Conservation (phyloP, 1,140 invertebrate species). For the Patella vulgata region DNA sequence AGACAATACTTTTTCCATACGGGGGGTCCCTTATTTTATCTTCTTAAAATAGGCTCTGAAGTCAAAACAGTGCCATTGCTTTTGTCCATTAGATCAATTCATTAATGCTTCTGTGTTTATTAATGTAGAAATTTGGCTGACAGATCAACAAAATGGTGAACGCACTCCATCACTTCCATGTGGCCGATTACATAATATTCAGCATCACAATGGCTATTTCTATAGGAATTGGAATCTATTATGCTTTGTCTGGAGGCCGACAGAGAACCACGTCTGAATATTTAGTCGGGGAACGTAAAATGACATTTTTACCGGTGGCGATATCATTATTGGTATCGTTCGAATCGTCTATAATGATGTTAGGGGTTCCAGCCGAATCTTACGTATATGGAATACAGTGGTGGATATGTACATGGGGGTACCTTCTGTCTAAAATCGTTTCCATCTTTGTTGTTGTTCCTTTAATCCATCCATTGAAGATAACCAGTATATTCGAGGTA, state of each 20-base stretch:
- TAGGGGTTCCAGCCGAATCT: conserved; percentile 52
- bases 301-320: conserved; percentile 52
- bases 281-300: conserved; percentile 74
- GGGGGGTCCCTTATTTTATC: no score
- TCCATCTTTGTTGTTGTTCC: conserved; percentile 52
- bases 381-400: conserved; percentile 51
- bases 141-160: conserved; percentile 32
- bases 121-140: no score
- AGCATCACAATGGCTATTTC: conserved; percentile 50
- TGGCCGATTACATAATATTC: conserved; percentile 53
- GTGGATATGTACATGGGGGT: conserved; percentile 1
- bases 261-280: conserved; percentile 88
- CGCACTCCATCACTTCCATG: conserved; percentile 31
- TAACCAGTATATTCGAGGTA: conserved; percentile 66
- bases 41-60: no score
- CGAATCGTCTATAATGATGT: conserved; percentile 67
- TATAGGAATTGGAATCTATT: conserved; percentile 82
- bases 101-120: no score
- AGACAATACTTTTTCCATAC: no score
- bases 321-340: conserved; percentile 56
- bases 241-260: conserved; percentile 83
- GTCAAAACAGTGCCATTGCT: no score
- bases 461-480: conserved; percentile 63
- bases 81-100: no score
- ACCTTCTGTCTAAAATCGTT: conserved; percentile 38